Conservation (phyloP, 1,140 invertebrate genomes). For the Berghia stephanieae region DNA sequence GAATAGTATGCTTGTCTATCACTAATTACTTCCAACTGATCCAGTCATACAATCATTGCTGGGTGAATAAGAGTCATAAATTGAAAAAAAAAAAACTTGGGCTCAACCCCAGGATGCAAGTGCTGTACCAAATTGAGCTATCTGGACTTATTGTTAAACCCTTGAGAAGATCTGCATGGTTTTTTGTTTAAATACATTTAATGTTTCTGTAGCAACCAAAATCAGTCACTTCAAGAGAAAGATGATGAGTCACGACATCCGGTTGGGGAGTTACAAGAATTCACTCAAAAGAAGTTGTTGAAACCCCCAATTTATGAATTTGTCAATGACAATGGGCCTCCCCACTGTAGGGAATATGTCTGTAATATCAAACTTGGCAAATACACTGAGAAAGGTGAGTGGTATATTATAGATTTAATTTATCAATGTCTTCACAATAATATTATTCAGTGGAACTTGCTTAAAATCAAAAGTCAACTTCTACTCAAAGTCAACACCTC, state of each 20-base stretch:
- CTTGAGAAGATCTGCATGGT: too few relatives aligned
- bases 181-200: too few relatives aligned
- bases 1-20: too few relatives aligned
- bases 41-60: too few relatives aligned
- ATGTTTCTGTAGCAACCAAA: neutral
- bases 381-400: conserved; percentile 79
- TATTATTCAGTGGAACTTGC: neutral
- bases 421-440: neutral
- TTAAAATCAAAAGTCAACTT: too few relatives aligned
- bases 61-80: too few relatives aligned
- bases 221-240: neutral
- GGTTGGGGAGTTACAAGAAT: conserved; percentile 93
- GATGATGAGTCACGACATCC: conserved; percentile 75
- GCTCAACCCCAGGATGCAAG: too few relatives aligned
- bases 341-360: conserved; percentile 90
- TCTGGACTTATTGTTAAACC: too few relatives aligned
- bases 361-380: conserved; percentile 76
- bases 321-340: conserved; percentile 84
- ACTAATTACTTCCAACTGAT: too few relatives aligned
- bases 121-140: too few relatives aligned
- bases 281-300: conserved; percentile 94
- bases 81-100: too few relatives aligned
- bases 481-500: too few relatives aligned
- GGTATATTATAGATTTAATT: conserved; percentile 68
- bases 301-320: conserved; percentile 93